phyloP scores from a whole-genome alignment of 2,797 vertebrate genomes.

The Geotrypetes seraphini region DNA sequence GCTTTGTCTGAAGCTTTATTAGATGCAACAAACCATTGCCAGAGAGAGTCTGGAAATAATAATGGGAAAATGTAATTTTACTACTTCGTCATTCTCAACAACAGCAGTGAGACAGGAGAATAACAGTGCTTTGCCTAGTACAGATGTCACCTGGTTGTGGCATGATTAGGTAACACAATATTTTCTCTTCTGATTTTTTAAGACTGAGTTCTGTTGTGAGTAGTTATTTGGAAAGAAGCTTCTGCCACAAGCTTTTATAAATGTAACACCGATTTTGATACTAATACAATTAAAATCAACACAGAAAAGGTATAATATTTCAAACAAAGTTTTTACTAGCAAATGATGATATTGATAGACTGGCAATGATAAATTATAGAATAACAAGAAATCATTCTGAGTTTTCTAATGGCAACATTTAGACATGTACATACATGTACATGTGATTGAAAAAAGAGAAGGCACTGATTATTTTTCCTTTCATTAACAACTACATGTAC shows the following conservation, averaged over 20 bases:
- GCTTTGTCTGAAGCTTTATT: constrained; percentile 67
- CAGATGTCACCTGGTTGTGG: constrained; percentile 47
- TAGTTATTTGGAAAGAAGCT: constrained; percentile 12
- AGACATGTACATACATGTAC: no score
- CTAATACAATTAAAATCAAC: neutral
- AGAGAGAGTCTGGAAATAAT: constrained; percentile 65
- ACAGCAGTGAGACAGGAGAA: constrained; percentile 50
- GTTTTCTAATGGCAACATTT: no score
- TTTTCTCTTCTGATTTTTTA: constrained; percentile 31
- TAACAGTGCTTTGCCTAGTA: constrained; percentile 51
- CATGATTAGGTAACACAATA: constrained; percentile 46
- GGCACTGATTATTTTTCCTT: no score
- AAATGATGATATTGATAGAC: no score
- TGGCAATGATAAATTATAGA: no score
- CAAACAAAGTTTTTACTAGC: no score
- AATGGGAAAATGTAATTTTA: constrained; percentile 64
- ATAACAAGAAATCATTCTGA: no score
- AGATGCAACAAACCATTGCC: constrained; percentile 65
- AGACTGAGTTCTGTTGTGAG: constrained; percentile 35
- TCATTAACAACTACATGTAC: no score
- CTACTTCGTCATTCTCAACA: constrained; percentile 56
- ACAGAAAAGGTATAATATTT: no score
- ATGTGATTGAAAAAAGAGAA: no score
- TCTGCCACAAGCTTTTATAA: neutral
- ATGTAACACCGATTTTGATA: no score